A percentile compares a stretch with the other conserved stretches of the same genome.
Evolutionary conservation across 35 echinoderm and acorn worm genomes (phyloP).

Genomic region (Lytechinus variegatus): DNA sequence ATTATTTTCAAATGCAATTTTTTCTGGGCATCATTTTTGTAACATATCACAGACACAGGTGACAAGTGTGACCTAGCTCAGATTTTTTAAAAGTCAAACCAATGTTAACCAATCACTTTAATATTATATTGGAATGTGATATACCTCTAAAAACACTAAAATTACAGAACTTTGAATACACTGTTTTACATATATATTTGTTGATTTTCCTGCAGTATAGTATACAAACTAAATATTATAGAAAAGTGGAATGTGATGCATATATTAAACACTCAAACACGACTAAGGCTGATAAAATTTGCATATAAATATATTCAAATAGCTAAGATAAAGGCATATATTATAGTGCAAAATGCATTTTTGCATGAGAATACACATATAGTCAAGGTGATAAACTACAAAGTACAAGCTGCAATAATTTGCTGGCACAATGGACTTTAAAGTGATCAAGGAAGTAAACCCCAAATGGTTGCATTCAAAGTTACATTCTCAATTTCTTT

Average conservation of each 20-base stretch:
- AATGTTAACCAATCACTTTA: no score
- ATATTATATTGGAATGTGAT: no score
- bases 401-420: not conserved
- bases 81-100: no score
- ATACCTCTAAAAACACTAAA: not conserved
- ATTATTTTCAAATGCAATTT: no score
- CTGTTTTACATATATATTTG: not conserved
- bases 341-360: not conserved
- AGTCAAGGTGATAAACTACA: not conserved
- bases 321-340: slow-evolving; percentile 1
- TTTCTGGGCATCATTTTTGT: no score
- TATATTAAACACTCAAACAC: not conserved
- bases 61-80: no score
- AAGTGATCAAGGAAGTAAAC: no score
- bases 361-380: not conserved
- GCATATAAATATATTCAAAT: not conserved
- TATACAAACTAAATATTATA: not conserved
- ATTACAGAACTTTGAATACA: not conserved
- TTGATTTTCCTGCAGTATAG: not conserved
- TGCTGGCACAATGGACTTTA: no score
- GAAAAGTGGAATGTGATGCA: not conserved
- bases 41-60: no score
- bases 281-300: not conserved
- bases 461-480: no score
- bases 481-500: no score